Evolutionary conservation across 2,113 vertebrate species (phyloP), one percentile per base, ranked within the genome.

Genomic region (Caranx melampygus): DNA sequence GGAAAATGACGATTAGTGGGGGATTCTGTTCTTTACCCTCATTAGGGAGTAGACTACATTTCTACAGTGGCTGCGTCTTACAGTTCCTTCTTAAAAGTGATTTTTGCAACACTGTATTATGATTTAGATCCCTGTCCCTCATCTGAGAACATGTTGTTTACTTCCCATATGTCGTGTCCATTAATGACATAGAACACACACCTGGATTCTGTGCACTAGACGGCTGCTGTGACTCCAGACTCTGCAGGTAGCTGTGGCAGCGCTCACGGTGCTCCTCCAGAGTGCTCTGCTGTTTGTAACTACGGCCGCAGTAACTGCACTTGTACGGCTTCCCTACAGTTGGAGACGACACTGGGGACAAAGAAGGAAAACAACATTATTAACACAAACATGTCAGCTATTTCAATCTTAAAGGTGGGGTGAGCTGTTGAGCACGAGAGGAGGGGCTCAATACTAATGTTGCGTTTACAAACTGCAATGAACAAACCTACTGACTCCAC

Each of bases 271-370:
- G 97, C 87, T 99, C 97, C 91, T 98, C 97, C 91, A 99, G 87
- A 59, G 97, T 97, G 87, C 96, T 98, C 93, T 97, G 97, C 94
- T 98, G 97, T 89, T 99, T 99, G 93, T 99, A 99, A 95, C 97
- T 98, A 37, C 97, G 96, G 65, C 97, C 97, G 42, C 97, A 99
- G 92, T 96, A 98, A 95, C 96, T 98, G 92, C 97, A 99, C 92
- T 99, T 99, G 92, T 97, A 98, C 52, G 97, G 97, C 81, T 99
- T 99, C 81, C 97, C 97, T 8, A 97, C 96, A 2, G 97, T 98
- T 70, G 97, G 97, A 88, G 97, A 99, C 62, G 97, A 97, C 82
- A 98, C 97, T 99, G 92, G 42, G 45, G 60, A 84, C 13, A 78
- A 20, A 71, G 42, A 14, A 51, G 10, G n/a, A 81, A n/a, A 12